Evolutionary conservation across 2,113 vertebrate genomes (phyloP).

Genomic region (Larimichthys polyactis): DNA sequence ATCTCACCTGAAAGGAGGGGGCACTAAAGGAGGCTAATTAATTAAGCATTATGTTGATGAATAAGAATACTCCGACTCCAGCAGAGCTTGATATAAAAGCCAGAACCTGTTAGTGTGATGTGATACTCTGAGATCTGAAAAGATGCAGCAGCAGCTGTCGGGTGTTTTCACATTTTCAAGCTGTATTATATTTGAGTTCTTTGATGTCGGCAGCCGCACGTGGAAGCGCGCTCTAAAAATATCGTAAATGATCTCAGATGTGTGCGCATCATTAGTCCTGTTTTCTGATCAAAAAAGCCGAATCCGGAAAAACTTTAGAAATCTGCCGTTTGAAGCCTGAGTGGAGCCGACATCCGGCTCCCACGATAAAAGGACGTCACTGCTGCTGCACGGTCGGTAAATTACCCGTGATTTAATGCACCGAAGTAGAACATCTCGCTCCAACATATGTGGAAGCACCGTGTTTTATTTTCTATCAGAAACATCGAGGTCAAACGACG

Average conservation of each 20-base stretch:
- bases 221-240: not conserved
- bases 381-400: not conserved
- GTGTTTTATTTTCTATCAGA: too few species aligned
- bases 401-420: too few species aligned
- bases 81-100: not conserved
- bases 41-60: not conserved
- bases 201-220: not conserved
- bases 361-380: too few species aligned
- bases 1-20: not conserved
- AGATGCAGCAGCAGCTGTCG: too few species aligned
- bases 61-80: not conserved
- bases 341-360: not conserved
- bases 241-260: not conserved
- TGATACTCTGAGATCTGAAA: not conserved
- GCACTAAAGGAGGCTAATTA: too few species aligned
- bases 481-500: too few species aligned
- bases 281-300: not conserved
- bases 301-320: not conserved
- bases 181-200: too few species aligned
- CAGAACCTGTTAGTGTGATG: not conserved
- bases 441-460: too few species aligned
- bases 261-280: accelerated
- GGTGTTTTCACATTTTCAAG: not conserved
- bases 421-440: too few species aligned
- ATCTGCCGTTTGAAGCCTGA: not conserved